Base-by-base conservation (phyloP, 2,797 vertebrate genomes). In the Xenopus petersii region DNA sequence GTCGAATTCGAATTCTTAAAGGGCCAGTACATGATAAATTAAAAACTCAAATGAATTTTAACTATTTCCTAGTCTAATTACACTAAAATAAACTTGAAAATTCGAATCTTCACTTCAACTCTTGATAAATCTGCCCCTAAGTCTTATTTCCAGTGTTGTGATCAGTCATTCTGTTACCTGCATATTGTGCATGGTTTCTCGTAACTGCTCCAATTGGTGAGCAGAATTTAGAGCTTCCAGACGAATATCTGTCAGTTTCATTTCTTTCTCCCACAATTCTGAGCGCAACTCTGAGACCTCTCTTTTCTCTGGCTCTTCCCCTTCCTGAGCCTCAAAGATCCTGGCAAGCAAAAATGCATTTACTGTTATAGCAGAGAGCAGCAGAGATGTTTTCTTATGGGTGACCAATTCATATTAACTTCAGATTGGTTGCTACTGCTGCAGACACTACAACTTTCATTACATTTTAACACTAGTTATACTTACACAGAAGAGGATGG, bases 151-250 rank as follows among this genome's bases (percentile, higher is more conserved):
- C 15, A 56, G 54, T 5, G 49, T 10, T 12, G 49, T 51, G 49
- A 51, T 51, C 5, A 36, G 33, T n/a, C 8, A 63, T 63, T 26
- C 56, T 21, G 63, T 51, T 69, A 98, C 97, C 94, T 99, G 94
- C 97, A 99, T 99, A 81, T 88, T 96, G 87, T 98, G 95, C 97
- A 99, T 99, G 64, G 95, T 91, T 69, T 98, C 97, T 71, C 93
- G 82, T 21, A 99, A 92, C 85, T 98, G 96, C 84, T 98, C 97
- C 61, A 99, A 90, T 81, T 99, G 97, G 80, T 98, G 96, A 64
- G 97, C 97, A 0, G 97, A 98, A 87, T 90, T 98, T 67, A 99
- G 91, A 16, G 97, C 97, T 82, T 99, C 97, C 77, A 98, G 82
- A 21, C 97, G 93, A 81, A 99, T 99, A 75, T 99, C 97, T 0